Conservation (phyloP, 2,888 invertebrate species). For the Leucozona laternaria region DNA sequence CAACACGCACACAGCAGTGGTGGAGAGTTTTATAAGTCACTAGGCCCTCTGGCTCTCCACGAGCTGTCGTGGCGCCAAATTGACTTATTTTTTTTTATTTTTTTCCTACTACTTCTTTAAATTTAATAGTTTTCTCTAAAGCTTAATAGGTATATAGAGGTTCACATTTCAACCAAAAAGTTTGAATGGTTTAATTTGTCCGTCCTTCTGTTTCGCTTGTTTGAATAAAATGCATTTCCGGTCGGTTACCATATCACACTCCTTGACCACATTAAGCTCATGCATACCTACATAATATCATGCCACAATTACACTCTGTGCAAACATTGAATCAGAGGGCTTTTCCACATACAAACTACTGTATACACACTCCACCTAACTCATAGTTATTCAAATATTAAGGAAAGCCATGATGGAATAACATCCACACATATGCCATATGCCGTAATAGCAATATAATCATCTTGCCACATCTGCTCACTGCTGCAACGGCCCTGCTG, state of each 20-base stretch:
- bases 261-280: conserved; percentile 42
- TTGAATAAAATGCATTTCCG: conserved; percentile 24
- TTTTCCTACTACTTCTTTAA: too few species aligned
- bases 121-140: background rate
- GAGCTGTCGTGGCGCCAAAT: too few species aligned
- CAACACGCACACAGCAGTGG: too few species aligned
- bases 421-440: background rate
- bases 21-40: too few species aligned
- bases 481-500: conserved; percentile 13
- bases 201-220: background rate
- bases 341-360: background rate
- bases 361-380: background rate
- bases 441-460: conserved; percentile 13
- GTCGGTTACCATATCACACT: conserved; percentile 35
- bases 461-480: conserved; percentile 40
- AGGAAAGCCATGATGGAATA: conserved; percentile 39
- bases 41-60: too few species aligned
- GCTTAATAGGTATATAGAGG: background rate
- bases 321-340: conserved; percentile 2
- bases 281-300: conserved; percentile 49
- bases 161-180: background rate
- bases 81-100: too few species aligned
- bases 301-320: conserved; percentile 50
- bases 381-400: conserved; percentile 62
- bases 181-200: background rate